phyloP scores from a whole-genome alignment of 2,888 invertebrate genomes.

The Troglohyphantes excavatus region DNA sequence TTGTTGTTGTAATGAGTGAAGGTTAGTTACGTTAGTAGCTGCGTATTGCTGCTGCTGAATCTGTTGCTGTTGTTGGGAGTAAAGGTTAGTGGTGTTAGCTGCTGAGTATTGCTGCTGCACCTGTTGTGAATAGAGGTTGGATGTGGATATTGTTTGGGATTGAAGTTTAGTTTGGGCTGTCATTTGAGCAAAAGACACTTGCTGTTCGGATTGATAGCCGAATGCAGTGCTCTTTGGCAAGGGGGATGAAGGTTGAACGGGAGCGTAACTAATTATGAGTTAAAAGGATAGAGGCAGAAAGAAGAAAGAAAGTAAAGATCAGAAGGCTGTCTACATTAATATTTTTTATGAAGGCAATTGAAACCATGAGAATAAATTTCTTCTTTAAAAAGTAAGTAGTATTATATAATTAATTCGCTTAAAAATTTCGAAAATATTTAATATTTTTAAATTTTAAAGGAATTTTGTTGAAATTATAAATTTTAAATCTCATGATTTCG shows the following conservation, averaged over 20 bases:
- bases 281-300: conserved; percentile 16
- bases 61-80: conserved; percentile 68
- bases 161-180: conserved; percentile 48
- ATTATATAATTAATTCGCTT: too few species aligned
- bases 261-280: conserved; percentile 17
- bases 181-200: conserved; percentile 44
- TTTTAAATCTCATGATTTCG: too few species aligned
- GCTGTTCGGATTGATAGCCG: conserved; percentile 49
- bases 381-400: background rate
- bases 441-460: background rate
- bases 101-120: conserved; percentile 58
- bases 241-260: conserved; percentile 59
- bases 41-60: conserved; percentile 29
- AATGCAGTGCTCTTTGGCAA: conserved; percentile 54
- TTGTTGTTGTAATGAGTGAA: background rate
- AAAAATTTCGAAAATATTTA: background rate
- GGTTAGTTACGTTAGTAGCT: conserved; percentile 49
- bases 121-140: conserved; percentile 69
- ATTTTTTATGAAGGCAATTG: background rate
- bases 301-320: conserved; percentile 30
- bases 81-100: conserved; percentile 57
- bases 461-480: too few species aligned
- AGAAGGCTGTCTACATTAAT: conserved; percentile 4
- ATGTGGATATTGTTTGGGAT: conserved; percentile 56
- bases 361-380: background rate